Base-by-base conservation (phyloP, 1,140 invertebrate genomes). In the Drosophila kohkoa region DNA sequence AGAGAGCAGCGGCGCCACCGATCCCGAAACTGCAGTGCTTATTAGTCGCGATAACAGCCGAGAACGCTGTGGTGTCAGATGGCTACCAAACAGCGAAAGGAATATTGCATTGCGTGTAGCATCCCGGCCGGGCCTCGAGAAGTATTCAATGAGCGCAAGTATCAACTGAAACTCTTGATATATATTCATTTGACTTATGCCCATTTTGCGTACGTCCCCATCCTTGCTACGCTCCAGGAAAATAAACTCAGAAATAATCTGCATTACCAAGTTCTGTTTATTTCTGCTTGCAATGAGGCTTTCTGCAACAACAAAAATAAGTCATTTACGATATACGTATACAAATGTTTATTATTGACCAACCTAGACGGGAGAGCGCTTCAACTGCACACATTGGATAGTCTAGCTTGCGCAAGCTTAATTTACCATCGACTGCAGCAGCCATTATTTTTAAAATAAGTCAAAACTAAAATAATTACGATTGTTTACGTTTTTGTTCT, bases 221-320 rank as follows among this genome's bases (percentile, higher is more conserved):
- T 83, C 82, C 51, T 86, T 86, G 13, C n/a, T 72, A 13, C 95
- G 94, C 92, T 97, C 96, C 57, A 95, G 95, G 82, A 97, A 97
- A 20, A 97, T 94, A 92, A 96, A 97, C 89, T 97, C 96, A 2
- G 96, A 94, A 92, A 97, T 97, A 20, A 97, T 93, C 75, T 97
- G 96, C 92, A 96, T 94, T 28, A 95, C 95, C 64, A 93, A 87
- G 68, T 94, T 93, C 46, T 86, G 81, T 67, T 91, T 92, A 38
- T 73, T 83, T 51, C 85, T 73, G 48, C 69, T 92, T 15, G 79
- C 81, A 20, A 92, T 81, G 1, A 91, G 66, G 11, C 58, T 77
- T 55, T 92, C 82, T 90, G 67, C 20, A 82, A 89, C 35, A 28
- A 13, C 10, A 67, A 28, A 59, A 41, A 49, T 1, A 49, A 32